Evolutionary conservation across 2,888 invertebrate species (phyloP), one percentile per base, ranked within the genome.

Genomic region (Ypsolopha scabrella): DNA sequence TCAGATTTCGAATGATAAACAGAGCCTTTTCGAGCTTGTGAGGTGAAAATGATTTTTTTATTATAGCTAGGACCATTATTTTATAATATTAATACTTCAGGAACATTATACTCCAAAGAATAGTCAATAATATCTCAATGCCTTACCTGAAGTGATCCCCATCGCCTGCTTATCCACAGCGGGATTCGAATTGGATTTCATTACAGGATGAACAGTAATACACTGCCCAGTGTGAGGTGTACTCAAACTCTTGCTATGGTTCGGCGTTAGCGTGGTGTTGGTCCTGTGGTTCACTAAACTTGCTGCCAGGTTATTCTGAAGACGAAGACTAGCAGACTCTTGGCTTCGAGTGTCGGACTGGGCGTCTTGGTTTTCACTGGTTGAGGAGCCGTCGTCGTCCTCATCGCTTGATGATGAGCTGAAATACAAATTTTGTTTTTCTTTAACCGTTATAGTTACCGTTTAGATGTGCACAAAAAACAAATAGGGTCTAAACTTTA

Each of bases 341-440:
- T 82, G 80, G 48, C 80, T 78, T 7, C 75, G 55, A 48, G 50
- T 50, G 24, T 82, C 83, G 0, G 80, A 80, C 34, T 72, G 74
- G 0, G 80, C 82, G 55, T 81, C 85, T 50, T 78, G 78, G 60
- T 81, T 83, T 59, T 87, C 87, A 55, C 85, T 86, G 33, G 78
- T 75, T 1, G 83, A 82, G 0, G 86, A 85, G 1, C 87, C 89
- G 51, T 87, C 88, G 58, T 90, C 90, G 51, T 89, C 90, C 53
- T 91, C 91, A 46, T 92, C 92, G 62, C 92, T 92, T 52, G 92
- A 92, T 52, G 93, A 92, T 70, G 77, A 94, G 81, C 80, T 93
- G 90, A 61, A 89, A 50, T 53, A 41, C 4, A 24, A n/a, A n/a
- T n/a, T n/a, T n/a, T n/a, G n/a, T n/a, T 24, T 24, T 24, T 3